A percentile compares a stretch with the other conserved stretches of the same genome.
phyloP scores from a whole-genome alignment of 2,113 vertebrate genomes.

The Oophaga pumilio region DNA sequence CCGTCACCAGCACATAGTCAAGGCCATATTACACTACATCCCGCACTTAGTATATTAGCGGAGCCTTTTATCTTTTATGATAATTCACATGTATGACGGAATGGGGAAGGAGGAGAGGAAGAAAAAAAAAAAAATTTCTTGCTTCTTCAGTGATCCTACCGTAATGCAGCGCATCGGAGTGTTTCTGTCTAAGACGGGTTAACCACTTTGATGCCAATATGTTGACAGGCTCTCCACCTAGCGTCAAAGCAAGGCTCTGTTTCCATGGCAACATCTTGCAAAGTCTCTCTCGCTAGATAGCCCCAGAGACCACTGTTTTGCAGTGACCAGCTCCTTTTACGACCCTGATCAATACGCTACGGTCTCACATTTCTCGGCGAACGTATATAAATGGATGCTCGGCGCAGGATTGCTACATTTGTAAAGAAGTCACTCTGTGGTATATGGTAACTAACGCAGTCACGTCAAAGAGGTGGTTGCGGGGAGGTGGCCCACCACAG shows the following conservation, averaged over 20 bases:
- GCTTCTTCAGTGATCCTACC: neutral
- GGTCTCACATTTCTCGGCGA: neutral
- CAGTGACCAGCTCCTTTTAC: constrained; percentile 42
- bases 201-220: constrained; percentile 47
- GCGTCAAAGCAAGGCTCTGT: constrained; percentile 40
- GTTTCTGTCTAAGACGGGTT: constrained; percentile 22
- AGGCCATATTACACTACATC: neutral
- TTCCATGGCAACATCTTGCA: constrained; percentile 30
- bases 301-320: constrained; percentile 44
- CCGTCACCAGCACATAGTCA: neutral
- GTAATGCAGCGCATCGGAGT: neutral
- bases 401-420: neutral
- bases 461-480: neutral
- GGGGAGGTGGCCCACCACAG: neutral
- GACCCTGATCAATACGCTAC: constrained; percentile 14
- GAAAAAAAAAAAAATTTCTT: neutral
- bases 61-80: neutral
- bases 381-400: neutral
- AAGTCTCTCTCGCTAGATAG: constrained; percentile 28
- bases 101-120: neutral
- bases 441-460: neutral
- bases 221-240: constrained; percentile 36
- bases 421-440: neutral
- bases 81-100: neutral
- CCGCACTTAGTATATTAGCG: neutral